A percentile compares a stretch with the other conserved stretches of the same genome.
These are phyloP conservation scores for Ferrisia virgata DNA, from an alignment of 2,888 invertebrate species.

Conservation along the genomic window DNA sequence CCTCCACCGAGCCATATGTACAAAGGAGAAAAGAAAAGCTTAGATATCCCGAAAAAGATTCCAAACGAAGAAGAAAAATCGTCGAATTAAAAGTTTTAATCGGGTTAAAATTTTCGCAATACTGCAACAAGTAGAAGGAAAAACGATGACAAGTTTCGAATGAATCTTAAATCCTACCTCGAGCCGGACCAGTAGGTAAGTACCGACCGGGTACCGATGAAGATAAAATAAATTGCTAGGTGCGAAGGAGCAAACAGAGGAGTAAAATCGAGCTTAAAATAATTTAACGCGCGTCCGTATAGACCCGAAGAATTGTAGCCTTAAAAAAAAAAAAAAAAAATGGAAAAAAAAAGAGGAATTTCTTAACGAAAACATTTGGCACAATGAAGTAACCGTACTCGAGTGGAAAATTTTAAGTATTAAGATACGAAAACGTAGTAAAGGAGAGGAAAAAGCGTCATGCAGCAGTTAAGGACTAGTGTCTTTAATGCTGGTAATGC, in stretches of 20 bases:
- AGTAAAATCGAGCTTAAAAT: not conserved
- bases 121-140: not conserved
- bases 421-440: not conserved
- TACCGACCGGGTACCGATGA: not conserved
- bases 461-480: not conserved
- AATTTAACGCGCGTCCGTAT: not conserved
- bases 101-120: not conserved
- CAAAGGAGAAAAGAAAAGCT: not conserved
- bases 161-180: slow-evolving; percentile 1
- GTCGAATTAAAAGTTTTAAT: slow-evolving; percentile 19
- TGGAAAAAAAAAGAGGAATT: not conserved
- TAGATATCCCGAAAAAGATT: not conserved
- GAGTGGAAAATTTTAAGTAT: slow-evolving; percentile 28
- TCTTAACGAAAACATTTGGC: slow-evolving; percentile 18
- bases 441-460: not conserved
- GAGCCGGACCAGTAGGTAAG: too few species aligned
- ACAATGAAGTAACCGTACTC: slow-evolving; percentile 21
- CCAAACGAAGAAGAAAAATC: not conserved
- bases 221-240: slow-evolving; percentile 2
- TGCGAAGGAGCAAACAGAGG: not conserved
- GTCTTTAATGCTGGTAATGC: slow-evolving; percentile 17
- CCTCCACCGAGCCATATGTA: not conserved
- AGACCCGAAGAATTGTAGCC: not conserved
- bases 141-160: slow-evolving; percentile 15
- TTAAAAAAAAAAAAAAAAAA: not conserved